Percentiles rank a stretch among this genome's conserved stretches.
phyloP scores from a whole-genome alignment of 2,888 invertebrate genomes.

The Tetragnatha montana region DNA sequence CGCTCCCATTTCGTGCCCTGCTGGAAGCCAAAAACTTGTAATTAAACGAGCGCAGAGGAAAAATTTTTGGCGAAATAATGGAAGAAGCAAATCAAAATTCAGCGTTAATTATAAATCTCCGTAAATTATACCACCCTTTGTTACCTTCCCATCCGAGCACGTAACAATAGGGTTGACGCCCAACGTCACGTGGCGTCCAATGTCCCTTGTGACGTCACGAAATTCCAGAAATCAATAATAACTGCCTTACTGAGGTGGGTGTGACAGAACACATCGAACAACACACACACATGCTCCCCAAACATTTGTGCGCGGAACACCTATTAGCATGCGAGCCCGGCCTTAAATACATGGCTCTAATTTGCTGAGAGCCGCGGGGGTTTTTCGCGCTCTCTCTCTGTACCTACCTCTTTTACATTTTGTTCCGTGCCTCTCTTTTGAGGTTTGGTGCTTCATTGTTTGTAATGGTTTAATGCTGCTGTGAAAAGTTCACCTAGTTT shows the following conservation, averaged over 20 bases:
- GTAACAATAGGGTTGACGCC: constrained; percentile 69
- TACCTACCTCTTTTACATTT: too few relatives aligned
- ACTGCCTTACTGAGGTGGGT: constrained; percentile 46
- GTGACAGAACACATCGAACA: constrained; percentile 51
- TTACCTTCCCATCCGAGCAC: constrained; percentile 54
- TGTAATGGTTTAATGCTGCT: too few relatives aligned
- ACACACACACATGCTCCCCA: constrained; percentile 8
- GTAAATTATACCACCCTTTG: constrained; percentile 71
- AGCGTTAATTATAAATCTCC: constrained; percentile 71
- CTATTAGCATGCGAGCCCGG: neutral
- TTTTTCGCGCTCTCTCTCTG: neutral
- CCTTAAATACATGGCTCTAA: neutral
- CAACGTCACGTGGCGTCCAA: constrained; percentile 65
- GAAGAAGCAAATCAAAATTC: constrained; percentile 68
- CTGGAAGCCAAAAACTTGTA: constrained; percentile 50
- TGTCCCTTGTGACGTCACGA: constrained; percentile 66
- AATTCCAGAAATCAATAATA: constrained; percentile 55
- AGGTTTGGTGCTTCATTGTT: too few relatives aligned
- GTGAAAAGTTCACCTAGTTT: too few relatives aligned
- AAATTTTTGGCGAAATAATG: constrained; percentile 62
- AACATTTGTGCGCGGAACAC: constrained; percentile 6
- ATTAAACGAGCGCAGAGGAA: constrained; percentile 53
- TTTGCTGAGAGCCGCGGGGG: neutral
- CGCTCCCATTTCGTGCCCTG: constrained; percentile 46
- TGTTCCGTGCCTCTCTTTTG: too few relatives aligned